phyloP scores from a whole-genome alignment of 1,140 invertebrate genomes.

The Metaphire vulgaris region DNA sequence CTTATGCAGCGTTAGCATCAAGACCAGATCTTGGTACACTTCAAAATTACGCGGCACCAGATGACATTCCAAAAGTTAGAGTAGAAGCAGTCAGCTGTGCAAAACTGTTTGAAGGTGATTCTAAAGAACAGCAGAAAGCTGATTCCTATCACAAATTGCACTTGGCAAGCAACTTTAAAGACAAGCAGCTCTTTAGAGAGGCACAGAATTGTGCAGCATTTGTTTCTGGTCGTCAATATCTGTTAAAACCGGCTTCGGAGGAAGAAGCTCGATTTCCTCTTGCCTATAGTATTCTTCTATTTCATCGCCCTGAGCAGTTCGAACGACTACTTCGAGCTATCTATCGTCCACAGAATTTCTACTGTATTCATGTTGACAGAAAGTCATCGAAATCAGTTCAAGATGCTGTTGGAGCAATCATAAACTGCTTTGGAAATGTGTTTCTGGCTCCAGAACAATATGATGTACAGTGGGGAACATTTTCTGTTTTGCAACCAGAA shows the following conservation, averaged over 20 bases:
- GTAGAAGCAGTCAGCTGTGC: constrained; percentile 21
- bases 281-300: constrained; percentile 31
- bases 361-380: constrained; percentile 32
- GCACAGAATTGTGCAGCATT: constrained; percentile 22
- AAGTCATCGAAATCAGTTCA: constrained; percentile 26
- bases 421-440: constrained; percentile 34
- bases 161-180: background rate
- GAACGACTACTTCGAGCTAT: constrained; percentile 30
- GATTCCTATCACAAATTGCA: background rate
- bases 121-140: constrained; percentile 6
- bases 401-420: constrained; percentile 9
- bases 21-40: too few species aligned
- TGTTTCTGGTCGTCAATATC: constrained; percentile 11
- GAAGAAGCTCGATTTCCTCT: constrained; percentile 25
- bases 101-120: constrained; percentile 14
- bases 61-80: constrained; percentile 15
- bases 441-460: constrained; percentile 6
- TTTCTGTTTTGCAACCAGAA: constrained; percentile 13
- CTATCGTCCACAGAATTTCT: constrained; percentile 33
- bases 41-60: too few species aligned
- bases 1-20: too few species aligned
- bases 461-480: constrained; percentile 15
- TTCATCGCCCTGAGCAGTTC: constrained; percentile 29
- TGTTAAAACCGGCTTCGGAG: constrained; percentile 2
- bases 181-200: background rate